phyloP scores from a whole-genome alignment of 2,797 vertebrate genomes.

The Ciconia nigra region DNA sequence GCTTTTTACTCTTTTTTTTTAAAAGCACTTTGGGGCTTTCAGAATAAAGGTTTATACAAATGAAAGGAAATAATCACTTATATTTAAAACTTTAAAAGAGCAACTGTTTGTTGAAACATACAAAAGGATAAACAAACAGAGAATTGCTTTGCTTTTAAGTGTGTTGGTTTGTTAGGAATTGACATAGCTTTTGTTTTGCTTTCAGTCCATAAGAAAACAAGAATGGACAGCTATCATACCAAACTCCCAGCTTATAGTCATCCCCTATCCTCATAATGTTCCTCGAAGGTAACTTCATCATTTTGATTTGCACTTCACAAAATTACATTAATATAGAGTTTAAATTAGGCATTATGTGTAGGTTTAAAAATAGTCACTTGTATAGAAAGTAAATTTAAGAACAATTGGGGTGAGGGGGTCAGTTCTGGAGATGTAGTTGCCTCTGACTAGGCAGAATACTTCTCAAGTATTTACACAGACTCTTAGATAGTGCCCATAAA shows the following conservation, averaged over 20 bases:
- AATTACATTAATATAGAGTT: not conserved
- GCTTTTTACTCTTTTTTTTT: not conserved
- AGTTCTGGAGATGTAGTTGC: not conserved
- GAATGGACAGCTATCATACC: conserved; percentile 99
- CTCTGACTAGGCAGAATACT: not conserved
- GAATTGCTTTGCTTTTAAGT: not conserved
- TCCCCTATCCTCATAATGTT: conserved; percentile 87
- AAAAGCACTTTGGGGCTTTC: not conserved
- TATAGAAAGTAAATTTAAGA: not conserved
- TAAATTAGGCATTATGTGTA: not conserved
- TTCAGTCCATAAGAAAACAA: conserved; percentile 84
- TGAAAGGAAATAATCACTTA: not conserved
- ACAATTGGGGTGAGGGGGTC: not conserved
- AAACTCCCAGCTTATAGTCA: conserved; percentile 97
- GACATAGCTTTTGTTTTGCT: conserved; percentile 34
- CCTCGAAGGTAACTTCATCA: conserved; percentile 85
- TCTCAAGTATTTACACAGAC: not conserved
- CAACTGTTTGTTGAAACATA: no score
- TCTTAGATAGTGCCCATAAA: not conserved
- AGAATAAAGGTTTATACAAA: not conserved
- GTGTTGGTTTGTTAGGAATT: not conserved
- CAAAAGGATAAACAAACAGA: not conserved
- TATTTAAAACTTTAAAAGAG: not conserved
- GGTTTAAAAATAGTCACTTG: not conserved
- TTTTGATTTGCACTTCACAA: not conserved